A percentile compares a stretch with the other conserved stretches of the same genome.
phyloP scores from a whole-genome alignment of 1,140 invertebrate species.

The Ceratina japonica region DNA sequence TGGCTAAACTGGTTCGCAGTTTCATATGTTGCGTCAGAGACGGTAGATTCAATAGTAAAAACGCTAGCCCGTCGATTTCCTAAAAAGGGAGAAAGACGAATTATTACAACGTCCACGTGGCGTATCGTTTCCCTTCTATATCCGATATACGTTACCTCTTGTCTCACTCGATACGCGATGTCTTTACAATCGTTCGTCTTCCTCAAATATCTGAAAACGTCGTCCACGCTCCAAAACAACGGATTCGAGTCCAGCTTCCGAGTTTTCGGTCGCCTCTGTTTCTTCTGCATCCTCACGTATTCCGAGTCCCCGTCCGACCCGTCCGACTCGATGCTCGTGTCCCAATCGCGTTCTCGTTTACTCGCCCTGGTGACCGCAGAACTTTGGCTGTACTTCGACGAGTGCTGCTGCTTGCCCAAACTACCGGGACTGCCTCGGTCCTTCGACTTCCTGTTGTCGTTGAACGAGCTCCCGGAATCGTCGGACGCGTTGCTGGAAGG shows the following conservation, averaged over 20 bases:
- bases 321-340: conserved; percentile 70
- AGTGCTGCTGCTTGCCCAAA: conserved; percentile 66
- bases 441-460: conserved; percentile 73
- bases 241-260: conserved; percentile 84
- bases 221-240: conserved; percentile 85
- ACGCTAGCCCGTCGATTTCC: conserved; percentile 89
- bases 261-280: conserved; percentile 76
- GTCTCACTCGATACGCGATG: conserved; percentile 83
- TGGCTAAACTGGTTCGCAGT: conserved; percentile 85
- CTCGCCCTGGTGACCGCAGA: conserved; percentile 50
- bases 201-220: conserved; percentile 85
- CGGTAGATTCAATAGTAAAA: conserved; percentile 86
- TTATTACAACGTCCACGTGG: not conserved
- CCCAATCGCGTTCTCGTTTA: conserved; percentile 71
- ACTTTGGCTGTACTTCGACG: conserved; percentile 62
- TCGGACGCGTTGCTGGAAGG: conserved; percentile 75
- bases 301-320: conserved; percentile 71
- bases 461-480: conserved; percentile 75
- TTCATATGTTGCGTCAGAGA: conserved; percentile 86
- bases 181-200: conserved; percentile 86
- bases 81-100: conserved; percentile 66
- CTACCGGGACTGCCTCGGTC: conserved; percentile 69
- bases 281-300: conserved; percentile 70
- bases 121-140: not conserved
- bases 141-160: conserved; percentile 78